Conservation (phyloP, 2,888 invertebrate genomes). For the Saturnia japonica region DNA sequence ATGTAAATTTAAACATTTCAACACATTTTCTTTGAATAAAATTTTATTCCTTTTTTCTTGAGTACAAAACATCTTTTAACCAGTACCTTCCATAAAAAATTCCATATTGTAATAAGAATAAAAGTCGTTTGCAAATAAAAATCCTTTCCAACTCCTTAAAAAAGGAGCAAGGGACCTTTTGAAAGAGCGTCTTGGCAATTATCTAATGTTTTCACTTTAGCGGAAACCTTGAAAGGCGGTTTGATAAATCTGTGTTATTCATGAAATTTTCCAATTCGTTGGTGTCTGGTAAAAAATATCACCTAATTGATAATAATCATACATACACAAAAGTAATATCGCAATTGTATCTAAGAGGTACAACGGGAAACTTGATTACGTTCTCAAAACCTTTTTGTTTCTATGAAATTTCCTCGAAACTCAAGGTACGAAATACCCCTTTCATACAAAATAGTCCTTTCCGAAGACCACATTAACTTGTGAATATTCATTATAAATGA, state of each 20-base stretch:
- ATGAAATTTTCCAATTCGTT: conserved; percentile 6
- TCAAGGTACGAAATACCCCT: too few relatives aligned
- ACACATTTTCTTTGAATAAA: conserved; percentile 12
- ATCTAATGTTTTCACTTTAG: conserved; percentile 20
- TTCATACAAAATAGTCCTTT: too few relatives aligned
- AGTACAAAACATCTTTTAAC: conserved; percentile 27
- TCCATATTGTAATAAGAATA: conserved; percentile 25
- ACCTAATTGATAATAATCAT: too few relatives aligned
- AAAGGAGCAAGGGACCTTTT: conserved; percentile 29
- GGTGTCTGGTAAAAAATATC: neutral
- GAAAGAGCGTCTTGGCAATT: conserved; percentile 20
- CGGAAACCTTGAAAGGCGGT: conserved; percentile 6
- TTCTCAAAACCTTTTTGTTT: too few relatives aligned
- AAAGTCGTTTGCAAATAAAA: conserved; percentile 29
- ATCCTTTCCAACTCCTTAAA: conserved; percentile 26
- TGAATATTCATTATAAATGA: too few relatives aligned
- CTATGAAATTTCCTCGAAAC: too few relatives aligned
- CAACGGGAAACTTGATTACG: too few relatives aligned
- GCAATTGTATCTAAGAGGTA: too few relatives aligned
- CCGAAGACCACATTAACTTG: too few relatives aligned
- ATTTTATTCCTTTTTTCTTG: neutral
- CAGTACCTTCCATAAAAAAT: conserved; percentile 29
- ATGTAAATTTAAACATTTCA: neutral
- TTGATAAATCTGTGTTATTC: conserved; percentile 14
- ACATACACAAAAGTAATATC: too few relatives aligned